These are phyloP conservation scores for Anagyrus pseudococci DNA, from an alignment of 2,888 invertebrate genomes.

Conservation along the genomic window DNA sequence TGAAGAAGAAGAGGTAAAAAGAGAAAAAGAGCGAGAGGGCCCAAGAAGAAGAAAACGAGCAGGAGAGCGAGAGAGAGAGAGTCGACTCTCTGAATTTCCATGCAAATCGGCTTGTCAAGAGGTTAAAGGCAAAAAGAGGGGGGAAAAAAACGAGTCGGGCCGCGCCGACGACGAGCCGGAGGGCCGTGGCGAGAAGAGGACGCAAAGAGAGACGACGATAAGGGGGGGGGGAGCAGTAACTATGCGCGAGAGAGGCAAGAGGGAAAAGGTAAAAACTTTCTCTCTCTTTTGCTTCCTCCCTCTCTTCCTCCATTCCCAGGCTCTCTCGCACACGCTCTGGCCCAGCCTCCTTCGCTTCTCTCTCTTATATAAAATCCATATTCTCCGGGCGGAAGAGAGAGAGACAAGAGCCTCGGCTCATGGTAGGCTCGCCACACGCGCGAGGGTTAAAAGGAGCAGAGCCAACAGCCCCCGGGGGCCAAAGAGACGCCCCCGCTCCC, in stretches of 20 bases:
- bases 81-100: too few relatives aligned
- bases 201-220: background rate
- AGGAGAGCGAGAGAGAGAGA: too few relatives aligned
- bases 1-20: too few relatives aligned
- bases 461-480: background rate
- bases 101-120: conserved; percentile 36
- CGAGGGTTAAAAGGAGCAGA: too few relatives aligned
- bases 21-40: too few relatives aligned
- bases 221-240: background rate
- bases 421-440: background rate
- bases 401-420: background rate
- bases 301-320: too few relatives aligned
- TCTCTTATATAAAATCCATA: conserved; percentile 39
- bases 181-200: background rate
- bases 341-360: conserved; percentile 14
- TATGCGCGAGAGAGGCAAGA: conserved; percentile 5
- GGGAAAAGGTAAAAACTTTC: conserved; percentile 21
- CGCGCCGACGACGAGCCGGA: background rate
- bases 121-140: background rate
- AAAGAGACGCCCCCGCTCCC: background rate
- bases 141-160: conserved; percentile 11
- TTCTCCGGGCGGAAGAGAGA: conserved; percentile 28
- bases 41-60: too few relatives aligned
- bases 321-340: too few relatives aligned
- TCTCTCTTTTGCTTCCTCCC: background rate